These are phyloP conservation scores for Trididemnum nubilum DNA, from an alignment of 23 tunicate species.

Conservation along the genomic window DNA sequence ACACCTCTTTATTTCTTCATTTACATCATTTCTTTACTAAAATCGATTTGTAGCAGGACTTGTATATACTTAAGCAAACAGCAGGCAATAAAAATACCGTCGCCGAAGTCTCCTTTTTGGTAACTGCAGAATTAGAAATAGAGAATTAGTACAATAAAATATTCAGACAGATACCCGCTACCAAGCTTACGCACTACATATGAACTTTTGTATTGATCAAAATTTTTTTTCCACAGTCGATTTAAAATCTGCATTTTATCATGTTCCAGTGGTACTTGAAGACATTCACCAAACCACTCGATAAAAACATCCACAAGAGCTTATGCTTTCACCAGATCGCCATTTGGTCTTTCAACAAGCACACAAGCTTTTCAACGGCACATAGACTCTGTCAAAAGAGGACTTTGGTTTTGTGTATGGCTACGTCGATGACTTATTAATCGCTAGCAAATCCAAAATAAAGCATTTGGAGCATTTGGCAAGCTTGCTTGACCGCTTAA, in stretches of 20 bases:
- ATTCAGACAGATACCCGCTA: too few species aligned
- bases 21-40: too few species aligned
- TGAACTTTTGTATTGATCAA: not conserved
- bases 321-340: conserved; percentile 1
- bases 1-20: too few species aligned
- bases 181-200: not conserved
- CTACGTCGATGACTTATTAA: not conserved
- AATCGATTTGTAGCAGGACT: too few species aligned
- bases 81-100: too few species aligned
- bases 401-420: conserved; percentile 2
- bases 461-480: not conserved
- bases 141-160: too few species aligned
- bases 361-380: not conserved
- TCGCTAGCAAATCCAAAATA: not conserved
- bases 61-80: too few species aligned
- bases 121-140: too few species aligned
- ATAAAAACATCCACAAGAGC: not conserved
- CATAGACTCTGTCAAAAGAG: not conserved
- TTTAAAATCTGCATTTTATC: not conserved
- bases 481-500: conserved; percentile 1
- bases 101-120: too few species aligned
- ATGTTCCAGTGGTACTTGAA: not conserved
- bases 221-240: not conserved
- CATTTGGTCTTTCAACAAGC: not conserved
- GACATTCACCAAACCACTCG: not conserved